Evolutionary conservation across 2,113 vertebrate species (phyloP).

Genomic region (Apaloderma vittatum): DNA sequence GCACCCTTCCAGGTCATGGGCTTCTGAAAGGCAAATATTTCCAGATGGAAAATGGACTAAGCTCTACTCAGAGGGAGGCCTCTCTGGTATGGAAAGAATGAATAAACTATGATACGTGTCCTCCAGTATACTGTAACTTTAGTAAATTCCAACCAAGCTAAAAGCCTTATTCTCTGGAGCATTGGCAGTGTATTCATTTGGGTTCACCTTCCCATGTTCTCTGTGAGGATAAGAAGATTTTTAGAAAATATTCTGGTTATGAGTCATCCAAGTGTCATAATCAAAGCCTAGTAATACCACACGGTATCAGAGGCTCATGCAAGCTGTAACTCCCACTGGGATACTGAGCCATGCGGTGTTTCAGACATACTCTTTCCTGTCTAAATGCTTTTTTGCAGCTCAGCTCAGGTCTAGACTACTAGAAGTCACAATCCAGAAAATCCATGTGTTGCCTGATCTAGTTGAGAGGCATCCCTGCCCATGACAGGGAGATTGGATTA

Average conservation of each 20-base stretch:
- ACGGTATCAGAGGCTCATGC: neutral
- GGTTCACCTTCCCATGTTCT: neutral
- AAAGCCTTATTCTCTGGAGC: neutral
- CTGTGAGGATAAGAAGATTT: neutral
- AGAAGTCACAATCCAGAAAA: neutral
- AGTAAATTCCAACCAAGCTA: slow-evolving; percentile 19
- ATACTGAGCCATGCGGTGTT: neutral
- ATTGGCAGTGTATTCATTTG: neutral
- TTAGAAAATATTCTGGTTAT: slow-evolving; percentile 19
- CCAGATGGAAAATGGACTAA: slow-evolving; percentile 11
- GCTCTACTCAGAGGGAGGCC: neutral
- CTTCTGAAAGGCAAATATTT: slow-evolving; percentile 21
- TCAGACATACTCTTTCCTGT: neutral
- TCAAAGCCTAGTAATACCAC: neutral
- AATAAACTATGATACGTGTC: slow-evolving; percentile 13
- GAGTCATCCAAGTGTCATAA: slow-evolving; percentile 34
- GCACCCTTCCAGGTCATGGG: neutral
- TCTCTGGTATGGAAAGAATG: slow-evolving; percentile 52
- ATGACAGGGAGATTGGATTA: too few relatives aligned
- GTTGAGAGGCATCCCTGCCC: too few relatives aligned
- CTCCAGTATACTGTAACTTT: slow-evolving; percentile 8
- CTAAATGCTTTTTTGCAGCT: neutral
- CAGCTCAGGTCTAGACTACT: neutral
- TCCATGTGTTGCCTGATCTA: too few relatives aligned
- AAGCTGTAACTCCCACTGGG: neutral